A percentile compares a stretch with the other conserved stretches of the same genome.
Conservation (phyloP, 1,140 invertebrate genomes). For the Carposina sasakii region DNA sequence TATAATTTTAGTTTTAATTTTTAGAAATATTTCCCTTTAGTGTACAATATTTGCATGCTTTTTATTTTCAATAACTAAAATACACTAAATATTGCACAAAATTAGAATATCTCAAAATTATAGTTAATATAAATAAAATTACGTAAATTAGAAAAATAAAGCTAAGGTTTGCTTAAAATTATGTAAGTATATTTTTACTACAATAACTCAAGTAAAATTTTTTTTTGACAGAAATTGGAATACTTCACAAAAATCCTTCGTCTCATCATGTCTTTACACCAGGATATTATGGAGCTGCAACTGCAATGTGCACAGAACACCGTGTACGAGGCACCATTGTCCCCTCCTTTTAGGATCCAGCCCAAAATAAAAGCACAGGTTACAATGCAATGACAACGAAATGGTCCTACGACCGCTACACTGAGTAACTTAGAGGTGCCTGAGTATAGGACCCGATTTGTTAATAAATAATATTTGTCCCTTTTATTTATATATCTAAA, state of each 20-base stretch:
- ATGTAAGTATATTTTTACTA: too few species aligned
- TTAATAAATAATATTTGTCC: too few species aligned
- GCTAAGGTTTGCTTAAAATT: too few species aligned
- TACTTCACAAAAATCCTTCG: conserved; percentile 63
- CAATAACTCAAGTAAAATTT: too few species aligned
- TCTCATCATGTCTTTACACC: conserved; percentile 58
- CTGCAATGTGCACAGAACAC: conserved; percentile 42
- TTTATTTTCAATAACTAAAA: background rate
- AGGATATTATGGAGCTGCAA: conserved; percentile 56
- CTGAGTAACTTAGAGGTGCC: too few species aligned
- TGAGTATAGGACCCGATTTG: too few species aligned
- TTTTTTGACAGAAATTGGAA: conserved; percentile 54
- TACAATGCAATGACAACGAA: conserved; percentile 55
- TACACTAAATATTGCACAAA: too few species aligned
- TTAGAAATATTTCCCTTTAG: conserved; percentile 65
- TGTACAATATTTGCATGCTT: conserved; percentile 63
- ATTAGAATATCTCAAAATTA: background rate
- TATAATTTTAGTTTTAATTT: conserved; percentile 12
- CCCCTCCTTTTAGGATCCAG: conserved; percentile 29
- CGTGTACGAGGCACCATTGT: conserved; percentile 13
- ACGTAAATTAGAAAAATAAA: too few species aligned
- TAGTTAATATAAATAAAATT: too few species aligned
- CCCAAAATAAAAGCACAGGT: conserved; percentile 55
- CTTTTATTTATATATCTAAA: too few species aligned
- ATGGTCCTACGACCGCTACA: too few species aligned